Evolutionary conservation across 2,113 vertebrate species (phyloP).

Genomic region (Sorex fumeus): DNA sequence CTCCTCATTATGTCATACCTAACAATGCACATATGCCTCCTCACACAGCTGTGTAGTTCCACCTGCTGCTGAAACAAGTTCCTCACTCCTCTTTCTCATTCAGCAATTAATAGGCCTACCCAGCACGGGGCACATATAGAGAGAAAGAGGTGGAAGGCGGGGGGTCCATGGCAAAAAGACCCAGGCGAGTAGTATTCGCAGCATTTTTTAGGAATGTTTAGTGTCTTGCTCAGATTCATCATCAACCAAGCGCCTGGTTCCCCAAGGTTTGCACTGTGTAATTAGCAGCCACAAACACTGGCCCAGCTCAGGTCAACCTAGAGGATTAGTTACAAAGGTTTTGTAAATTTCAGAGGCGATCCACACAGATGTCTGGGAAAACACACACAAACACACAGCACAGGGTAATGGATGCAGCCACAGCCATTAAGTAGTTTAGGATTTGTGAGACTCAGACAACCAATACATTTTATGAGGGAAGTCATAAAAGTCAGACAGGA

Average conservation of each 20-base stretch:
- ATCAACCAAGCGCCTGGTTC: constrained; percentile 85
- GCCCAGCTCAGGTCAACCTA: constrained; percentile 84
- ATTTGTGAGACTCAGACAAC: constrained; percentile 84
- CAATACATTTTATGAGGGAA: constrained; percentile 83
- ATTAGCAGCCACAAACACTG: constrained; percentile 90
- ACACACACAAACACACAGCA: constrained; percentile 57
- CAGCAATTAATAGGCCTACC: constrained; percentile 75
- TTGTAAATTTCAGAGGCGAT: constrained; percentile 91
- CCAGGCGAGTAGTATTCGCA: constrained; percentile 41
- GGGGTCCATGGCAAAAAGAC: constrained; percentile 51
- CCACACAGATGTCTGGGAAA: constrained; percentile 80
- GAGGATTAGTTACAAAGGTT: constrained; percentile 89
- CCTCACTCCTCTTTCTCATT: constrained; percentile 29
- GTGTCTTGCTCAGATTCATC: constrained; percentile 81
- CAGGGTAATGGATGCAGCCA: constrained; percentile 76
- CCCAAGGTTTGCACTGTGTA: constrained; percentile 86
- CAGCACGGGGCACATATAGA: background rate
- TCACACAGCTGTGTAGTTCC: constrained; percentile 82
- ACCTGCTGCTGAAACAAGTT: constrained; percentile 64
- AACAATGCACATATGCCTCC: constrained; percentile 81
- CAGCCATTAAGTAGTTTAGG: constrained; percentile 80
- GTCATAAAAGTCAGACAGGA: constrained; percentile 82
- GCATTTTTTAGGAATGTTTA: constrained; percentile 81
- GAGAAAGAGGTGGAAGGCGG: constrained; percentile 53
- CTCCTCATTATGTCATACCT: constrained; percentile 82